Evolutionary conservation across 2,113 vertebrate genomes (phyloP).

Genomic region (Desmodus rotundus): DNA sequence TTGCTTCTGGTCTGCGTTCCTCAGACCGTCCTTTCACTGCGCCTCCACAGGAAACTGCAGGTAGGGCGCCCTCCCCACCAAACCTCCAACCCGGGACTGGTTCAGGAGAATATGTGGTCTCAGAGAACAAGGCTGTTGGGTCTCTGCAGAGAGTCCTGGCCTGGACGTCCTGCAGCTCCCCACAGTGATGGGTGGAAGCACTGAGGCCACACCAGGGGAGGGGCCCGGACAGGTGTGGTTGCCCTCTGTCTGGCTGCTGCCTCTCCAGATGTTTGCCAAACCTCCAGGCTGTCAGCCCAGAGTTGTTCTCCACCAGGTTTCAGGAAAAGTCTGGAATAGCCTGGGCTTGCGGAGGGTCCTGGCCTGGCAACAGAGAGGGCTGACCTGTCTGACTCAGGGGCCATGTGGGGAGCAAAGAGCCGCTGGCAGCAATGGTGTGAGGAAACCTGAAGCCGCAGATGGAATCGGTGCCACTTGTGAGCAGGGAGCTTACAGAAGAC

Average conservation of each 20-base stretch:
- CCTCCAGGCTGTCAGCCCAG: not conserved
- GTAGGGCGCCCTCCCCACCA: not conserved
- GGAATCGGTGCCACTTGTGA: not conserved
- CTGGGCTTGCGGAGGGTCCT: not conserved
- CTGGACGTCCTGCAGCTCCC: not conserved
- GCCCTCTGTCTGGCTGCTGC: not conserved
- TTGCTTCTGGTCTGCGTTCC: not conserved
- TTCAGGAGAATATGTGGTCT: not conserved
- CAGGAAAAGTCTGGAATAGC: not conserved
- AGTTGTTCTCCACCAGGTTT: not conserved
- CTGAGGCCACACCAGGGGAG: fast-evolving
- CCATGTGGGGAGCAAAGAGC: not conserved
- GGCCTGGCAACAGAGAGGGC: not conserved
- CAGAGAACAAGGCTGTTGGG: not conserved
- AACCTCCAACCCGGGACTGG: too few relatives aligned
- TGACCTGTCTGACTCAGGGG: not conserved
- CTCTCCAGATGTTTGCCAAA: not conserved
- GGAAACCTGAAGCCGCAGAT: not conserved
- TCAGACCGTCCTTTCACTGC: not conserved
- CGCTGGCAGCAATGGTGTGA: not conserved
- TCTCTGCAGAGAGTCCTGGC: not conserved
- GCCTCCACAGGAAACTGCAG: not conserved
- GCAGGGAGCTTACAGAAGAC: not conserved
- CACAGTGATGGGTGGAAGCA: not conserved
- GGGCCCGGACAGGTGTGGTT: fast-evolving